phyloP scores from a whole-genome alignment of 2,888 invertebrate genomes.

The Eudiplozoon nipponicum region DNA sequence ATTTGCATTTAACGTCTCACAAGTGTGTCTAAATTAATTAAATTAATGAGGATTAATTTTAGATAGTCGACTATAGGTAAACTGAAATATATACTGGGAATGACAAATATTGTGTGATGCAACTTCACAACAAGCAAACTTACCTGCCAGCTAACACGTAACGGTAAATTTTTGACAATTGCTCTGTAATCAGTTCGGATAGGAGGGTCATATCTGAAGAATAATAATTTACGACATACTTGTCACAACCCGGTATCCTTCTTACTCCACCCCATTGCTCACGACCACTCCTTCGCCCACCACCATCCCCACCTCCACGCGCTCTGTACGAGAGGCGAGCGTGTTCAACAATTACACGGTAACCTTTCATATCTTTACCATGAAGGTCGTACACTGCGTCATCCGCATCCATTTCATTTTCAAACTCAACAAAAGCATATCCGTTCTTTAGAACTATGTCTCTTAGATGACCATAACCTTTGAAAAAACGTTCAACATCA shows the following conservation, averaged over 20 bases:
- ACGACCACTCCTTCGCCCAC: constrained; percentile 17
- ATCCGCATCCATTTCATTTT: constrained; percentile 77
- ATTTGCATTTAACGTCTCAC: no score
- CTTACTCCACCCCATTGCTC: constrained; percentile 19
- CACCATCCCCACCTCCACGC: constrained; percentile 16
- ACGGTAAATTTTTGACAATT: constrained; percentile 80
- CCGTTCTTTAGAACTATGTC: constrained; percentile 82
- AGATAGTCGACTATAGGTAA: no score
- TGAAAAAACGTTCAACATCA: constrained; percentile 75
- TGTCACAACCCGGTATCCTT: constrained; percentile 17
- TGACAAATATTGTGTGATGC: no score
- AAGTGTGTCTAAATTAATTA: no score
- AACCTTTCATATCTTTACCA: constrained; percentile 71
- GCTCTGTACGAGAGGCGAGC: no score
- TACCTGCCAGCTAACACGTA: constrained; percentile 98
- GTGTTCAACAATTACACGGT: constrained; percentile 57
- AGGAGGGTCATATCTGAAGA: constrained; percentile 72
- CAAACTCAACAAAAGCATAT: constrained; percentile 90
- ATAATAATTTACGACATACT: no score
- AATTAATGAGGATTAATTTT: no score
- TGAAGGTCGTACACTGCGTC: constrained; percentile 91
- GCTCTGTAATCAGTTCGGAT: constrained; percentile 76
- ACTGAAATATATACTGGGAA: no score
- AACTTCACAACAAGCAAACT: constrained; percentile 28
- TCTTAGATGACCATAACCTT: constrained; percentile 60